Evolutionary conservation across 2,797 vertebrate genomes (phyloP).

Genomic region (Chloroceryle amazona): DNA sequence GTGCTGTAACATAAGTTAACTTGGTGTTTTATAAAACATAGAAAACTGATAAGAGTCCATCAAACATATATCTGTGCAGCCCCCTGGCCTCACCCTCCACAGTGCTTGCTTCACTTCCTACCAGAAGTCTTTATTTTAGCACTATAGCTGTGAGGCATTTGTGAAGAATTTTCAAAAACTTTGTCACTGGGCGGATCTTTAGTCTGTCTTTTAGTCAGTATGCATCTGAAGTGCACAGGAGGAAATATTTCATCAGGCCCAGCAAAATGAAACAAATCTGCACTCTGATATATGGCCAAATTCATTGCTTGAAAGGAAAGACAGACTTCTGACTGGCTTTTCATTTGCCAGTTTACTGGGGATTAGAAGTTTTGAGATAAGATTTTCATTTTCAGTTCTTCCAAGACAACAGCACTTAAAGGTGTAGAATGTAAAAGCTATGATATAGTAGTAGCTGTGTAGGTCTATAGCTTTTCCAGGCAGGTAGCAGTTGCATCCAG

Average conservation of each 20-base stretch:
- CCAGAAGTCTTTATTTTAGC: neutral
- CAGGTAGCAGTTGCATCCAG: neutral
- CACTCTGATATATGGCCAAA: neutral
- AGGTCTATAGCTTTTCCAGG: neutral
- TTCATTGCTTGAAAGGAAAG: neutral
- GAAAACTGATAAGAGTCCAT: neutral
- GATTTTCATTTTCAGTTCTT: neutral
- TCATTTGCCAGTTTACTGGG: neutral
- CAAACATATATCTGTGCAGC: neutral
- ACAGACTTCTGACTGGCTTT: neutral
- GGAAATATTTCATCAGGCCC: neutral
- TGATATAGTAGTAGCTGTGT: neutral
- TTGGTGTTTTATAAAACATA: neutral
- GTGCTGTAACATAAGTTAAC: neutral
- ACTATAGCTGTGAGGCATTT: neutral
- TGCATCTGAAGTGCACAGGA: neutral
- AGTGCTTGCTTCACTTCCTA: neutral
- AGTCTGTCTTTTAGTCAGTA: neutral
- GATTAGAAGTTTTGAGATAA: neutral
- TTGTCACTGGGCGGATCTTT: neutral
- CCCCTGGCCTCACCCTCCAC: neutral
- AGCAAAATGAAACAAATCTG: neutral
- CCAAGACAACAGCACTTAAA: neutral
- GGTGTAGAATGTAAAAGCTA: neutral
- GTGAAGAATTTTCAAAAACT: neutral